These are phyloP conservation scores for Dryobota labecula DNA, from an alignment of 2,888 invertebrate genomes.

Conservation along the genomic window DNA sequence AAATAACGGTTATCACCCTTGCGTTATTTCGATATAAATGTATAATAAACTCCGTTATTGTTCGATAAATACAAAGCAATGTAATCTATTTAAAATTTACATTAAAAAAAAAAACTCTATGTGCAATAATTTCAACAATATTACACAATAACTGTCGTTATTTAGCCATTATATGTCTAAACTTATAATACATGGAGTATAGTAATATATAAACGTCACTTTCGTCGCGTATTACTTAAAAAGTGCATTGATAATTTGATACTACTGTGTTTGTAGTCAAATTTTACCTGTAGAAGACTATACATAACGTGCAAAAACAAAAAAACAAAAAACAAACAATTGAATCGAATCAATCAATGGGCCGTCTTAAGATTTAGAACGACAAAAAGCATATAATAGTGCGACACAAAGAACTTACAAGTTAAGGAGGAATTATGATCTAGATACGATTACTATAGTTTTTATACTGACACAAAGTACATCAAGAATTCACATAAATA, in stretches of 20 bases:
- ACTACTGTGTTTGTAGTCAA: not conserved
- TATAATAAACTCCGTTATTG: no score
- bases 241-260: no score
- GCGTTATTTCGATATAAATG: no score
- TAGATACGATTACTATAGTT: not conserved
- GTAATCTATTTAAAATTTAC: no score
- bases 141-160: no score
- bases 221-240: not conserved
- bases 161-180: no score
- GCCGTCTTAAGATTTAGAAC: not conserved
- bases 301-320: conserved; percentile 4
- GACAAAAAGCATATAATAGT: not conserved
- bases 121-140: no score
- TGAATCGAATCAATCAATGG: not conserved
- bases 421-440: not conserved
- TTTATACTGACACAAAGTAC: not conserved
- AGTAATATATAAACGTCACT: not conserved
- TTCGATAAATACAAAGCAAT: no score
- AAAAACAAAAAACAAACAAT: no score
- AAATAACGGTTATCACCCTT: no score
- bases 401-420: not conserved
- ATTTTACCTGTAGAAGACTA: not conserved
- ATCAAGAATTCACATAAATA: not conserved
- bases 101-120: no score
- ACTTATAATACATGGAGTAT: no score